Evolutionary conservation across 2,113 vertebrate species (phyloP).

Genomic region (Zosterops pallidus): DNA sequence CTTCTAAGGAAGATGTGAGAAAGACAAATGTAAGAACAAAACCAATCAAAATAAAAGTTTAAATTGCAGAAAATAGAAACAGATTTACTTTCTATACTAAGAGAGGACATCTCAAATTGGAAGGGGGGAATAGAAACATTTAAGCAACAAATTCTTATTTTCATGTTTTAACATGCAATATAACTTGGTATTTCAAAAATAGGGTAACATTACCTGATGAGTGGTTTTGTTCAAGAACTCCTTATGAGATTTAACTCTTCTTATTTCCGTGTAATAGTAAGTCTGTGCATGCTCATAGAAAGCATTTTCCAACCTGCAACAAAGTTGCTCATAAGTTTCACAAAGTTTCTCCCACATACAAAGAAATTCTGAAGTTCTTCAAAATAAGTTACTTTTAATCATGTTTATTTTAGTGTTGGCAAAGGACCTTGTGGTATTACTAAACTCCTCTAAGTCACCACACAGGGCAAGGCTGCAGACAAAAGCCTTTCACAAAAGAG

Average conservation of each 20-base stretch:
- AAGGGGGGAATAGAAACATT: background rate
- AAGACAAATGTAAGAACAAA: background rate
- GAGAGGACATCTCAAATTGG: background rate
- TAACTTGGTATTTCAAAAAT: background rate
- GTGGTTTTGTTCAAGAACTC: constrained; percentile 99
- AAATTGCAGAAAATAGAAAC: background rate
- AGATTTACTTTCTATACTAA: background rate
- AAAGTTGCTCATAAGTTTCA: background rate
- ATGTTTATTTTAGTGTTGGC: background rate
- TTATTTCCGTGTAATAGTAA: constrained; percentile 96
- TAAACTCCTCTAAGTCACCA: background rate
- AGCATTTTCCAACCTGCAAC: constrained; percentile 92
- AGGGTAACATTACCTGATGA: constrained; percentile 84
- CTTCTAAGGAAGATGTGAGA: background rate
- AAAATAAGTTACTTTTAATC: background rate
- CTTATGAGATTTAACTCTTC: constrained; percentile 96
- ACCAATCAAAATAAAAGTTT: background rate
- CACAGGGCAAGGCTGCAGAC: background rate
- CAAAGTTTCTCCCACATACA: background rate
- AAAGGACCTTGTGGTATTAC: background rate
- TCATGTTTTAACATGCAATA: background rate
- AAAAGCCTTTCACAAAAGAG: background rate
- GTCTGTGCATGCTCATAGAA: constrained; percentile 98
- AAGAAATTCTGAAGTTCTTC: background rate
- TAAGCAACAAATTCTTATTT: background rate